Base-by-base conservation (phyloP, 2,113 vertebrate genomes). In the Peromyscus polionotus region DNA sequence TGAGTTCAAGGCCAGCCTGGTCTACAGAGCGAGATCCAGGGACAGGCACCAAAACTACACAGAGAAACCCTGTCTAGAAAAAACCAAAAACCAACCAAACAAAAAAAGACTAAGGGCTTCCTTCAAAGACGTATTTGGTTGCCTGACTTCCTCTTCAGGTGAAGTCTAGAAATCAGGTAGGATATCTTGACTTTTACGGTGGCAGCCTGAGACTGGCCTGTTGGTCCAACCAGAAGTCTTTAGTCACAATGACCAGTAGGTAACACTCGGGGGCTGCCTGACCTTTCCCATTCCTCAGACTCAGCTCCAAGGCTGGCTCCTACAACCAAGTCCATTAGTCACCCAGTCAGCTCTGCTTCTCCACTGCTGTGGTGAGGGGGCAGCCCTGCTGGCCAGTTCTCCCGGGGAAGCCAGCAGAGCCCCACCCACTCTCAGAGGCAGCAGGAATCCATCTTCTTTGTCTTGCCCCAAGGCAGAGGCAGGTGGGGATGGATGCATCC, bases 171-270 rank as follows among this genome's bases (percentile, higher is more conserved):
- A 79, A 73, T 79, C 19, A 63, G 72, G 63, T 36, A 26, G 54
- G 39, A 93, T 20, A 73, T 77, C 65, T 72, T 63, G 75, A 83
- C 59, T 90, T 85, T 73, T 39, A 68, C 24, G 13, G 45, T 86
- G 57, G 83, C 77, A 89, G 59, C 85, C 88, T 73, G 77, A 95
- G 65, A 91, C 33, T 65, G 86, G 68, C 39, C n/a, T 42, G 9
- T 80, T 59, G 33, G n/a, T 67, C 90, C 33, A 20, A 72, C 39
- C 28, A 33, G 33, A 80, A 51, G 36, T 59, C 88, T 76, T 94
- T 11, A 57, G 81, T 80, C 9, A 28, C 8, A 36, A 42, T 33
- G 19, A 51, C n/a, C 63, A 81, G 42, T 36, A 87, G 61, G 57
- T 39, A 1, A 26, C 45, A 19, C 19, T 42, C 59, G 39, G 48